These are phyloP conservation scores for Sweltsa coloradensis DNA, from an alignment of 1,140 invertebrate species.

Conservation along the genomic window DNA sequence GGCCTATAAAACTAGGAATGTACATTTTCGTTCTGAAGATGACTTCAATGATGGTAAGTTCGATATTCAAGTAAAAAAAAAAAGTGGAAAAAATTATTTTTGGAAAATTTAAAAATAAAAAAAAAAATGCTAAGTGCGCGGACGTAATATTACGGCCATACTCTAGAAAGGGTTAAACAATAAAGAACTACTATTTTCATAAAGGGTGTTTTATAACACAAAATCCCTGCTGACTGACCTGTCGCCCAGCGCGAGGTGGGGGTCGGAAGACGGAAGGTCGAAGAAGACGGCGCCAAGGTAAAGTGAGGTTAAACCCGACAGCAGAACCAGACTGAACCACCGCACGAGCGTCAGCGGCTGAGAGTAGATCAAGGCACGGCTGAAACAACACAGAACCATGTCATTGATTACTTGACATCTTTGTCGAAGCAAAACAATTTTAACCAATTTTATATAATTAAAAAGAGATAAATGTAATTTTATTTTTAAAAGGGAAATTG, in stretches of 20 bases:
- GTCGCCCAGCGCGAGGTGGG: conserved; percentile 56
- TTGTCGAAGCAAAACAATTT: too few species aligned
- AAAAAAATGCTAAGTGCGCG: neutral
- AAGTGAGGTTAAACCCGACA: conserved; percentile 67
- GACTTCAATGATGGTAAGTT: too few species aligned
- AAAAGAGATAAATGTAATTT: too few species aligned
- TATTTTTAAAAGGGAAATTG: too few species aligned
- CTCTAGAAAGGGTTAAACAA: too few species aligned
- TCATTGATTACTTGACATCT: too few species aligned
- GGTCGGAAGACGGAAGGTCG: conserved; percentile 66
- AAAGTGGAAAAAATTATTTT: too few species aligned
- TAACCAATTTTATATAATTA: conserved; percentile 5
- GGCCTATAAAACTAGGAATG: too few species aligned
- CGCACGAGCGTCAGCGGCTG: conserved; percentile 75
- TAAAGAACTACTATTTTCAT: neutral
- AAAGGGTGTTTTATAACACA: neutral
- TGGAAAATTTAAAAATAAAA: too few species aligned
- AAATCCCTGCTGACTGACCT: neutral
- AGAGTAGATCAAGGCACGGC: conserved; percentile 59
- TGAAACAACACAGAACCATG: conserved; percentile 28
- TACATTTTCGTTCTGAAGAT: too few species aligned
- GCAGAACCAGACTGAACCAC: conserved; percentile 60
- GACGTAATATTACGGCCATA: too few species aligned
- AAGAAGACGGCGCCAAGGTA: conserved; percentile 79
- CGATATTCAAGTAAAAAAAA: too few species aligned